phyloP scores from a whole-genome alignment of 2,888 invertebrate species.

The Odontomyia ornata region DNA sequence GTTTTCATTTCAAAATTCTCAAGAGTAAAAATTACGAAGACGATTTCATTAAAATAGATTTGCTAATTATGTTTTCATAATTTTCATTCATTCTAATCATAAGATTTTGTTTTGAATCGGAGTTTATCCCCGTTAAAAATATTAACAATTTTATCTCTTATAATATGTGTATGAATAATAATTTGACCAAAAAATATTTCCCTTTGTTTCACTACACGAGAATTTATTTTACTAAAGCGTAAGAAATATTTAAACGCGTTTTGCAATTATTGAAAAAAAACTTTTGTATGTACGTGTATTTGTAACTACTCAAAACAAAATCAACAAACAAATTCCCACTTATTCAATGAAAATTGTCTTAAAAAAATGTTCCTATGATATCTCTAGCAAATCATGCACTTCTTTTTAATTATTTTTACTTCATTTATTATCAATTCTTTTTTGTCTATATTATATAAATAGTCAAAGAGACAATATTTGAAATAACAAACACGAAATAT shows the following conservation, averaged over 20 bases:
- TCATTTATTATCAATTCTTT: not conserved
- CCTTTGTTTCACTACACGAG: not conserved
- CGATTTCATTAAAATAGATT: constrained; percentile 20
- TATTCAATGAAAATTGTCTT: no score
- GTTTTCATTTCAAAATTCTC: not conserved
- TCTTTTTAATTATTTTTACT: not conserved
- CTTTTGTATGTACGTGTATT: no score
- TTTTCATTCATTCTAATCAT: not conserved
- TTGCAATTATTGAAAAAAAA: no score
- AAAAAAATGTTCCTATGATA: not conserved
- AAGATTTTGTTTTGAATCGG: not conserved
- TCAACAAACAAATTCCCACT: no score
- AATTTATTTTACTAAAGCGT: not conserved
- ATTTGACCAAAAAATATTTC: no score
- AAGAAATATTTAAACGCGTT: not conserved
- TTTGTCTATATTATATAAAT: constrained; percentile 25
- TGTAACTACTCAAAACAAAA: no score
- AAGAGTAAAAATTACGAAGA: constrained; percentile 19
- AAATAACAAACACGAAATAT: constrained; percentile 32
- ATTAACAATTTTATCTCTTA: constrained; percentile 14
- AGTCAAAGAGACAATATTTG: constrained; percentile 23
- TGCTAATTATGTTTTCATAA: not conserved
- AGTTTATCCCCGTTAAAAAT: not conserved
- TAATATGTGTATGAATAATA: not conserved
- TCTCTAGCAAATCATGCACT: not conserved